These are phyloP conservation scores for Zaprionus bogoriensis DNA, from an alignment of 2,888 invertebrate species.

Conservation along the genomic window DNA sequence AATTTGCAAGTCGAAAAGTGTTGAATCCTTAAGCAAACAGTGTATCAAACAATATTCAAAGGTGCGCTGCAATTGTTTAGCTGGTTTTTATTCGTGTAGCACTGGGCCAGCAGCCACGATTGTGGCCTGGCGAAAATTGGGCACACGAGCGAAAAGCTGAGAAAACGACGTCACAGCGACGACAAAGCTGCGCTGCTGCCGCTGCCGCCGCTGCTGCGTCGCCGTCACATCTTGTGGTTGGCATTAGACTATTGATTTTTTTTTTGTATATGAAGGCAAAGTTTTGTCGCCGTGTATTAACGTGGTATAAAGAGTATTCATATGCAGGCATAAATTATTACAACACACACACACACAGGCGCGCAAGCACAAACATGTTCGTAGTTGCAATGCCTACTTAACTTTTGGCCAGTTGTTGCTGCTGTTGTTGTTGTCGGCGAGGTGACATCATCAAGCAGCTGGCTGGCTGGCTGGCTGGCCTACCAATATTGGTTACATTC, in stretches of 20 bases:
- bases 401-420: conserved; percentile 48
- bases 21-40: neutral
- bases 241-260: conserved; percentile 57
- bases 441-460: conserved; percentile 69
- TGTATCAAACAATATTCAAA: conserved; percentile 38
- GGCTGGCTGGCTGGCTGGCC: no score
- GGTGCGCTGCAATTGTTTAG: conserved; percentile 26
- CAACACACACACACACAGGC: conserved; percentile 1
- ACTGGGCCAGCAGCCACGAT: neutral
- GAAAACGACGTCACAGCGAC: conserved; percentile 47
- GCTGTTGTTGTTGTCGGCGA: conserved; percentile 21
- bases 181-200: conserved; percentile 23
- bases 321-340: conserved; percentile 8
- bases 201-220: conserved; percentile 23
- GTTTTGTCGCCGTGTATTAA: conserved; percentile 16
- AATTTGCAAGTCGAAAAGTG: conserved; percentile 30
- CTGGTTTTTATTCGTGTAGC: neutral
- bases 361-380: conserved; percentile 1
- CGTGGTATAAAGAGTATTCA: conserved; percentile 2
- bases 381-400: conserved; percentile 24
- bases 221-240: conserved; percentile 42
- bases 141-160: conserved; percentile 37
- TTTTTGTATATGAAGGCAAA: conserved; percentile 10
- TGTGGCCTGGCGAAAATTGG: conserved; percentile 8
- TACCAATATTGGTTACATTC: conserved; percentile 47